Base-by-base conservation (phyloP, 2,113 vertebrate species). In the Macroglossus sobrinus region DNA sequence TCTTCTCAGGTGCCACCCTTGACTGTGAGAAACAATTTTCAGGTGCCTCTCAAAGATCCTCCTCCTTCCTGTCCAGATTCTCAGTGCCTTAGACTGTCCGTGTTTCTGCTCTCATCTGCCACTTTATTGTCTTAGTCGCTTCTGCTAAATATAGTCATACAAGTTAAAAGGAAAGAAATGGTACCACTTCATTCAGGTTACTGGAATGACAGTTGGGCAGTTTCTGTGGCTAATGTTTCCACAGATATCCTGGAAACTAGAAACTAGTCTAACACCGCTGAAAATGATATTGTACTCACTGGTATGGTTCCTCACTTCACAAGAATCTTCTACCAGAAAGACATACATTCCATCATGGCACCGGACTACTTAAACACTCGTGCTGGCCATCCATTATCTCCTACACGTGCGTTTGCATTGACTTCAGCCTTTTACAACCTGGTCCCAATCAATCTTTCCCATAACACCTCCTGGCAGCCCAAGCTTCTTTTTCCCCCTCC, bases 11-110 rank as follows among this genome's bases (percentile, higher is more conserved):
- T 95, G 94, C 96, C 96, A 96, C 81, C 93, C 82, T 87, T 26
- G 78, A 94, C 97, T 97, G 96, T 97, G 97, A 97, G 97, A 97
- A 97, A 94, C 55, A 82, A 75, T 92, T 94, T 75, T 86, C 53
- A 68, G 89, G 82, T 95, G 82, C 78, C 88, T 93, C 91, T 86
- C 94, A 85, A 88, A 94, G 91, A 78, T 57, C 18, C 76, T 78
- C 21, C 64, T 47, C 69, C 59, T 79, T 97, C 82, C 45, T 55
- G 30, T 69, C 68, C 50, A 59, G 85, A 82, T 74, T 63, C 88
- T 33, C 30, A 19, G 28, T 21, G 76, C n/a, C 84, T 50, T 57
- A 50, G 45, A 78, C 59, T 10, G 33, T 15, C 45, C 0, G 0
- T 33, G 43, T 21, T 35, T 91, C 57, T 64, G 10, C 5, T 53